Base-by-base conservation (phyloP, 2,113 vertebrate genomes). In the Ranitomeya variabilis region DNA sequence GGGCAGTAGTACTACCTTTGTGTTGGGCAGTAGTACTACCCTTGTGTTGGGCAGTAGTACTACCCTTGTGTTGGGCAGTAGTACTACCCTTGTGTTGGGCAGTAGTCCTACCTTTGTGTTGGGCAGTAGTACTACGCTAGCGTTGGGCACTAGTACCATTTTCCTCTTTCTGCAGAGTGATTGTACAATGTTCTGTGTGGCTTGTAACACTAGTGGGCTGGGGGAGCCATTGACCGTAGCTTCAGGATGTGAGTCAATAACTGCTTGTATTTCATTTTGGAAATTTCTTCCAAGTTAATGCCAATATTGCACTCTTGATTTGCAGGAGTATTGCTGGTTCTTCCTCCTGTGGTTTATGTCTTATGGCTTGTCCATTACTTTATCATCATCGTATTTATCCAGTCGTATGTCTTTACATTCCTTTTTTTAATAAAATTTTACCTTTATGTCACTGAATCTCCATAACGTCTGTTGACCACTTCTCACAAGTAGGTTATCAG, bases 341-440 rank as follows among this genome's bases (percentile, higher is more conserved):
- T 77, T 76, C 59, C 59, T 81, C 23, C 79, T 37, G 59, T 60
- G 55, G 55, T 81, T 60, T 62, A 26, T 57, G 79, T 81, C 60
- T 81, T 26, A 37, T 52, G 73, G 79, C 59, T 37, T 37, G 14
- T 60, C 23, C 23, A 60, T 81, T 31, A 60, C 26, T 62, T 45
- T 62, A 45, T 45, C 37, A 45, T 45, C 37, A 45, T 45, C 51
- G 60, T 21, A 12, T 23, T 83, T 2, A 21, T 66, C 7, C 21
- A 23, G 37, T 45, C 7, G 16, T 84, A 26, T 71, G 57, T 69
- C 82, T 84, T 71, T 71, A 84, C 82, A 84, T 84, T 84, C 82
- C 82, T 71, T 54, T 71, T 45, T 83, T 83, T 69, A 69, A 45
- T 26, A 81, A 69, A 26, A 67, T 14, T 81, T 37, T 81, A 19